Conservation (phyloP, 2,113 vertebrate genomes). For the Irena cyanogastra region DNA sequence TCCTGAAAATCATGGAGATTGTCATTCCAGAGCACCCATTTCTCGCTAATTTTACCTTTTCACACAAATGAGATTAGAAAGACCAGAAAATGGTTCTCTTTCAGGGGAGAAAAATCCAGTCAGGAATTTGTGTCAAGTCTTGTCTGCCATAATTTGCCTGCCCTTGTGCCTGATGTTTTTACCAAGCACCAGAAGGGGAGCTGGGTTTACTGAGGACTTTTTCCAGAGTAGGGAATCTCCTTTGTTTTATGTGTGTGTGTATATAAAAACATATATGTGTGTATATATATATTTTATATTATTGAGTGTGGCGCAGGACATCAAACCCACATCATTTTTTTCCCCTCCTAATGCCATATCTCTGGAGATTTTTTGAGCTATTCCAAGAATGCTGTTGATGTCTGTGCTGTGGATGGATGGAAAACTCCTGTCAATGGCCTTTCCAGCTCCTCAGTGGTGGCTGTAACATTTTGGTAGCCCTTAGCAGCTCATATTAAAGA, state of each 20-base stretch:
- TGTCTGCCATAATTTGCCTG: background rate
- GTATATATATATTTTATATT: background rate
- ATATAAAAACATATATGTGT: background rate
- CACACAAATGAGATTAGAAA: background rate
- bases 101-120: background rate
- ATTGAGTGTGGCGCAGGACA: accelerated
- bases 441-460: background rate
- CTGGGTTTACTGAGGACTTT: background rate
- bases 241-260: background rate
- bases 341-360: background rate
- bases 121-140: background rate
- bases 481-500: background rate
- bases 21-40: background rate
- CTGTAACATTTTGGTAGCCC: background rate
- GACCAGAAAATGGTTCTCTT: background rate
- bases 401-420: background rate
- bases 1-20: background rate
- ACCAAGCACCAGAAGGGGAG: background rate
- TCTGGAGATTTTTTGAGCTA: background rate
- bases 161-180: background rate
- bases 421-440: background rate
- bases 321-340: background rate
- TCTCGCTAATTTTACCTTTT: background rate
- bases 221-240: background rate
- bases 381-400: slow-evolving; percentile 2